Evolutionary conservation across 2,113 vertebrate species (phyloP), one percentile per base, ranked within the genome.

Genomic region (Archilochus colubris): DNA sequence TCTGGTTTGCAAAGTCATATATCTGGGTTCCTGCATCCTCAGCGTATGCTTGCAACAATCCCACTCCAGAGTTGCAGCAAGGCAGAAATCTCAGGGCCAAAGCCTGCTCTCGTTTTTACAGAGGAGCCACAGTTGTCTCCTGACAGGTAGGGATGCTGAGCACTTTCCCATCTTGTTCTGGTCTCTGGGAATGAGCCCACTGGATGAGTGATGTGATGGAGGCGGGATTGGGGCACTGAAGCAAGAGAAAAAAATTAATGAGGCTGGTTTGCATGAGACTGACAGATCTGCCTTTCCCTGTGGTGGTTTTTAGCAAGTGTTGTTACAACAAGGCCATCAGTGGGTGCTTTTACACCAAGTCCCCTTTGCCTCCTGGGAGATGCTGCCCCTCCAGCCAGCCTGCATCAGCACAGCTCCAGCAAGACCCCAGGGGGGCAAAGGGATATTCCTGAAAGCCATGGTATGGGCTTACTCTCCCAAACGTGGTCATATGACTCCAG

Each of bases 1-100:
- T 85, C 91, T 92, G 76, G 64, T 93, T 88, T 93, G 91, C 91
- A 91, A 8, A 58, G 77, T 81, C 72, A 4, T 13, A 78, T 76
- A 72, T 81, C 89, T 92, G 16, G 18, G 51, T 85, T 91, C 82
- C 22, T 1, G 31, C 8, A 4, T 76, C 89, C 89, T 93, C 82
- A 22, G 76, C 4, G 6, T 64, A 28, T 5, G 1, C 61, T 74
- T 10, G 31, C 68, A 59, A 0, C 43, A 76, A 40, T 85, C 24
- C 16, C 89, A 58, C 16, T 3, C 30, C 0, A 7, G 63, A 51
- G 77, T 77, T 28, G 8, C 31, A 87, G 76, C 59, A 85, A 70
- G 62, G 20, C 75, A 74, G 87, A 44, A 74, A 22, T 53, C 70
- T 36, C 16, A 2, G 80, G 69, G 27, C 69, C 66, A 79, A 20